Base-by-base conservation (phyloP, 2,888 invertebrate species). In the Deilephila porcellus region DNA sequence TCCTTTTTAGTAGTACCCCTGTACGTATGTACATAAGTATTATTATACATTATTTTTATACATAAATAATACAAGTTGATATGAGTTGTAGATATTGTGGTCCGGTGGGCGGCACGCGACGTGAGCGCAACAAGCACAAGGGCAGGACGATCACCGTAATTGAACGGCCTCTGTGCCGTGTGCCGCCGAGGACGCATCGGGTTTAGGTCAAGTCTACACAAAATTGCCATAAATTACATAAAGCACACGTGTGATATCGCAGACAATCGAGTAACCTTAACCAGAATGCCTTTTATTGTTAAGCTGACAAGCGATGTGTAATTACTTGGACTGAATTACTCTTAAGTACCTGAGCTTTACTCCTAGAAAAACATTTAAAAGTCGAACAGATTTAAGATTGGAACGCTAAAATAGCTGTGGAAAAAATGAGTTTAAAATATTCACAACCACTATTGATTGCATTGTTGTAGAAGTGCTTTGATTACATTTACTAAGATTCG, bases 111-210 rank as follows among this genome's bases (percentile, higher is more conserved):
- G 80, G 81, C 90, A 91, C 90, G 90, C 90, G 85, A 81, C 78
- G 76, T 71, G 73, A 72, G 74, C 77, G 77, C 85, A 91, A 89
- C 84, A 84, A 82, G 88, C 84, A 91, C 91, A 90, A 91, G 91
- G 91, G 84, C 90, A 85, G 74, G 81, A 81, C 82, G 83, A 88
- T 88, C 86, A 84, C 80, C 74, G 81, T 86, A 86, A 89, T 83
- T 82, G 81, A 80, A 78, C 77, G 77, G 29, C 75, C 52, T 67
- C 45, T 74, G 78, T 76, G 70, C 76, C 45, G 45, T 8, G 32
- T 76, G 78, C 78, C 78, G 75, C 74, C 80, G 83, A 83, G 83
- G 84, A 85, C 83, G 70, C 60, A 71, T 19, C 70, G 72, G 74
- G 73, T 79, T 76, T 81, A 82, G 80, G 81, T 79, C 81, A 83